phyloP scores from a whole-genome alignment of 2,113 vertebrate genomes.

The Hiodon alosoides region DNA sequence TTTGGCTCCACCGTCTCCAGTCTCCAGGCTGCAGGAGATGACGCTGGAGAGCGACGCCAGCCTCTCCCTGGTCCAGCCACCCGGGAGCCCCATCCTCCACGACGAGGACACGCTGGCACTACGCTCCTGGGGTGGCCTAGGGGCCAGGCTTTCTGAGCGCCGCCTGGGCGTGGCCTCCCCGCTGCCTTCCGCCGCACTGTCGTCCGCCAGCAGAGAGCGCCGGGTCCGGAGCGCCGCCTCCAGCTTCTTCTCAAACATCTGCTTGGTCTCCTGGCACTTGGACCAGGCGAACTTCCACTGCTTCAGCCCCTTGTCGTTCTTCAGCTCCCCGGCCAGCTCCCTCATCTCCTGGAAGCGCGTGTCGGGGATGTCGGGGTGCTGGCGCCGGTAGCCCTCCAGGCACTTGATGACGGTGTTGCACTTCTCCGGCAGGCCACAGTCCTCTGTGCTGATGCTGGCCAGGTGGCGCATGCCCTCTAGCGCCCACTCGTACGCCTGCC shows the following conservation, averaged over 20 bases:
- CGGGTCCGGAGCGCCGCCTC: conserved; percentile 62
- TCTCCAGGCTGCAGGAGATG: conserved; percentile 25
- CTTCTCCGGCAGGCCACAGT: conserved; percentile 54
- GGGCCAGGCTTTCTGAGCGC: conserved; percentile 36
- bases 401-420: conserved; percentile 52
- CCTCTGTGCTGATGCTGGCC: conserved; percentile 66
- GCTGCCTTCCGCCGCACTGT: conserved; percentile 9
- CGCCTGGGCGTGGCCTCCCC: conserved; percentile 26
- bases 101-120: conserved; percentile 38
- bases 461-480: conserved; percentile 72
- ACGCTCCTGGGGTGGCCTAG: conserved; percentile 41
- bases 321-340: conserved; percentile 68
- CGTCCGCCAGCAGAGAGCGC: conserved; percentile 2
- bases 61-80: conserved; percentile 45
- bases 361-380: conserved; percentile 64
- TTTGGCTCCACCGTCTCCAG: conserved; percentile 18
- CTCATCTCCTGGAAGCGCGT: conserved; percentile 75
- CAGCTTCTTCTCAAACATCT: conserved; percentile 73
- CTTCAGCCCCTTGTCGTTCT: conserved; percentile 65
- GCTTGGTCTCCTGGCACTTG: conserved; percentile 75
- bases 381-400: conserved; percentile 64
- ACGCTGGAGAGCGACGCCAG: conserved; percentile 27
- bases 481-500: conserved; percentile 71
- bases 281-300: conserved; percentile 77
- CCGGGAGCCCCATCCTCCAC: conserved; percentile 36